Conservation (phyloP, 2,113 vertebrate genomes). For the Malurus alboscapulatus region DNA sequence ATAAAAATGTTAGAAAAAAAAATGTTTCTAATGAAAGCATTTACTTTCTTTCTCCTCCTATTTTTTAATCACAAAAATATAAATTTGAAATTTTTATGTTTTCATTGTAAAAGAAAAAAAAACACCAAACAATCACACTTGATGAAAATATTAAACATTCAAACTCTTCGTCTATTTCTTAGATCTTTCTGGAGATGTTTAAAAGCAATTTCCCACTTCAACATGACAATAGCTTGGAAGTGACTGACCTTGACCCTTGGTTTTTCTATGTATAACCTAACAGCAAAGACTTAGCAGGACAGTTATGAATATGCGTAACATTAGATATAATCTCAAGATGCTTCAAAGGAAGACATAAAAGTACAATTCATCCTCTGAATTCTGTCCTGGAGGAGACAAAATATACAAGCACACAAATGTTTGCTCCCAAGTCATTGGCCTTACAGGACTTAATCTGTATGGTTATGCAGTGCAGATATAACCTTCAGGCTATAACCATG, state of each 20-base stretch:
- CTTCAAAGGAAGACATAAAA: not conserved
- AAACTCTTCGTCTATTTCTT: not conserved
- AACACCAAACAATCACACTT: not conserved
- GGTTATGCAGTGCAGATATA: not conserved
- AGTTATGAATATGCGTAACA: not conserved
- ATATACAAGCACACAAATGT: not conserved
- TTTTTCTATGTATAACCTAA: not conserved
- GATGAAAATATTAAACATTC: not conserved
- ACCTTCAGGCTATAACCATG: not conserved
- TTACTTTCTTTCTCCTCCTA: not conserved
- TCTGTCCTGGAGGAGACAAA: not conserved
- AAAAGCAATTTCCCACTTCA: not conserved
- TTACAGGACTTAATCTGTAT: not conserved
- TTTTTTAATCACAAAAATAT: not conserved
- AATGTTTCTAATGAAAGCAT: not conserved
- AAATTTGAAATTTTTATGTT: not conserved
- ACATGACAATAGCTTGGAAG: not conserved
- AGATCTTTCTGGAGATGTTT: not conserved
- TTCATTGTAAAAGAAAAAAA: not conserved
- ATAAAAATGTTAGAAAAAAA: not conserved
- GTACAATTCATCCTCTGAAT: rapidly evolving
- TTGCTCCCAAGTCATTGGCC: not conserved
- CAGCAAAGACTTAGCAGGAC: not conserved
- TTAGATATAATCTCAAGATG: not conserved
- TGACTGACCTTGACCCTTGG: not conserved